phyloP scores from a whole-genome alignment of 2,113 vertebrate species.

The Pungitius pungitius region DNA sequence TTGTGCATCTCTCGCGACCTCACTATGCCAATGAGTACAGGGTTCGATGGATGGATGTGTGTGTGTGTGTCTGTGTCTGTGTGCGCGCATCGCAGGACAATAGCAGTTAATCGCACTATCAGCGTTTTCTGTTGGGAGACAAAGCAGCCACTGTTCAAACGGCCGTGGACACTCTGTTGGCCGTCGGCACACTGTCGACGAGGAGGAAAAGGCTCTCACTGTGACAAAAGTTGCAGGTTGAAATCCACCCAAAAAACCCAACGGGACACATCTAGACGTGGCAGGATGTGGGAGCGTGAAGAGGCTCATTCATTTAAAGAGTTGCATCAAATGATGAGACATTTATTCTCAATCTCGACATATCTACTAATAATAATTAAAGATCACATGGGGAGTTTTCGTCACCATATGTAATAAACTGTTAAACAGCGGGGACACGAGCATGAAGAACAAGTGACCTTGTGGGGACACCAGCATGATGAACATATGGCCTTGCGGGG shows the following conservation, averaged over 20 bases:
- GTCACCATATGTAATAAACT: neutral
- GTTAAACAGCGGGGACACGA: neutral
- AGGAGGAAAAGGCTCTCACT: slow-evolving; percentile 11
- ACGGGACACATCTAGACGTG: neutral
- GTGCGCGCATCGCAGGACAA: slow-evolving; percentile 57
- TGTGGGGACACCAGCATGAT: too few relatives aligned
- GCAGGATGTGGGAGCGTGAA: slow-evolving; percentile 31
- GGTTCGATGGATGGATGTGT: slow-evolving; percentile 31
- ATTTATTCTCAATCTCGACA: neutral
- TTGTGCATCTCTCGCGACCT: slow-evolving; percentile 61
- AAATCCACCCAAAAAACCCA: slow-evolving; percentile 10
- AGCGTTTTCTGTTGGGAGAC: slow-evolving; percentile 72
- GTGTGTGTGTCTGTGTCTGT: slow-evolving; percentile 1
- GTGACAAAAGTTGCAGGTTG: slow-evolving; percentile 1
- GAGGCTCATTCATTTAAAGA: slow-evolving; percentile 1
- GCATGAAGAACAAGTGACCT: too few relatives aligned
- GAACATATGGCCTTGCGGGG: too few relatives aligned
- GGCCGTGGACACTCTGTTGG: slow-evolving; percentile 38
- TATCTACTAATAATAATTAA: too few relatives aligned
- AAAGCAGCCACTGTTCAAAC: slow-evolving; percentile 74
- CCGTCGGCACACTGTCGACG: slow-evolving; percentile 48
- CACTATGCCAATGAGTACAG: slow-evolving; percentile 57
- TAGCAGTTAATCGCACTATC: slow-evolving; percentile 70
- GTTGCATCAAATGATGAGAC: too few relatives aligned
- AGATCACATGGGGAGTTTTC: too few relatives aligned